These are phyloP conservation scores for Panthera leo DNA, from an alignment of 2,113 vertebrate species.

Conservation along the genomic window DNA sequence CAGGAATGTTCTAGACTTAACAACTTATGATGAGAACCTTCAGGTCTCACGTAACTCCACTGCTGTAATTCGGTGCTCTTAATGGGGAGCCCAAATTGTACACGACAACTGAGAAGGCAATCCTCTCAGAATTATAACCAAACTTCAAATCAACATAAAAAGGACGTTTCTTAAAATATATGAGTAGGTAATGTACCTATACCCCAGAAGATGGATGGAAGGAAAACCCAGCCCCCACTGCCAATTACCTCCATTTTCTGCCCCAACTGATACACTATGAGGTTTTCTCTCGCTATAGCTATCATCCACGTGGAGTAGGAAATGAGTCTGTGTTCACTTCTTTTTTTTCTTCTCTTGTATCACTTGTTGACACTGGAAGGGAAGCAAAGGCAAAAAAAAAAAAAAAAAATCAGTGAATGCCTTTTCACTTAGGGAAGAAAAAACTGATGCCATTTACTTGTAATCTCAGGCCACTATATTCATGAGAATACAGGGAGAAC, in stretches of 20 bases:
- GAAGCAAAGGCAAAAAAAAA: slow-evolving; percentile 27
- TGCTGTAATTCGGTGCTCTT: not conserved
- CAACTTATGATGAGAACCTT: not conserved
- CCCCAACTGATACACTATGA: slow-evolving; percentile 52
- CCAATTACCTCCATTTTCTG: slow-evolving; percentile 86
- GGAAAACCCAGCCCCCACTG: not conserved
- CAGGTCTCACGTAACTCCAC: not conserved
- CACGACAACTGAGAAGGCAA: not conserved
- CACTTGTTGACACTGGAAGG: slow-evolving; percentile 69
- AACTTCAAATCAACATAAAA: slow-evolving; percentile 32
- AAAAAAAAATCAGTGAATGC: not conserved
- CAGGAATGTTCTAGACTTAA: not conserved
- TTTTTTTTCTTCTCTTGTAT: slow-evolving; percentile 72
- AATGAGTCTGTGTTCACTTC: slow-evolving; percentile 62
- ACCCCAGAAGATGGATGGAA: not conserved
- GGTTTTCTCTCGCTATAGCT: slow-evolving; percentile 57
- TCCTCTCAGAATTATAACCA: not conserved
- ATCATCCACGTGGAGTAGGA: slow-evolving; percentile 60
- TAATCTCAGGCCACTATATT: not conserved
- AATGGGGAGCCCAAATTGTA: not conserved
- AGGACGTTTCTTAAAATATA: not conserved
- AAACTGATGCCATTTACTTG: not conserved
- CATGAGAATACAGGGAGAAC: not conserved
- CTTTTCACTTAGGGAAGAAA: not conserved
- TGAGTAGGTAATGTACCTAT: not conserved